phyloP scores from a whole-genome alignment of 2,888 invertebrate species.

The Dynastes grantii region DNA sequence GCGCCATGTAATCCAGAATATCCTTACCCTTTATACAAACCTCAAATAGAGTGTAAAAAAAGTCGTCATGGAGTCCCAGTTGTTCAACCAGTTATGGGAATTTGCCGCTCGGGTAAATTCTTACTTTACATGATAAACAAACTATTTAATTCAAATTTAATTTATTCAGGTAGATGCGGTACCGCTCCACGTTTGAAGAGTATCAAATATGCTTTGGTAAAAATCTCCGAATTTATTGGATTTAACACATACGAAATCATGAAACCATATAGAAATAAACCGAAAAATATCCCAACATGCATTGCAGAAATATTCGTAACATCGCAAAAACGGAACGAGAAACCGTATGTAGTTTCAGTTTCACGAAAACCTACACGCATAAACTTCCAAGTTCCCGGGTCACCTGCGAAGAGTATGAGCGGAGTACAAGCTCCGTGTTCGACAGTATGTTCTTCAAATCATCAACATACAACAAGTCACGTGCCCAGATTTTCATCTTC shows the following conservation, averaged over 20 bases:
- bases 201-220: constrained; percentile 42
- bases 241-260: constrained; percentile 43
- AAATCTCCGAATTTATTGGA: constrained; percentile 38
- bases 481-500: not conserved
- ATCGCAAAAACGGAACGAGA: constrained; percentile 4
- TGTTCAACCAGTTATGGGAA: constrained; percentile 30
- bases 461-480: not conserved
- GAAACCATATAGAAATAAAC: constrained; percentile 41
- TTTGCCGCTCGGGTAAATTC: constrained; percentile 11
- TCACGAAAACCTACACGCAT: not conserved
- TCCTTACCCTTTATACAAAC: not conserved
- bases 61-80: constrained; percentile 21
- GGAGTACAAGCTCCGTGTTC: not conserved
- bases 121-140: not conserved
- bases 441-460: not conserved
- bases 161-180: constrained; percentile 26
- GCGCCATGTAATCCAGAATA: constrained; percentile 10
- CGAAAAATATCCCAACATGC: constrained; percentile 35
- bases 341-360: not conserved
- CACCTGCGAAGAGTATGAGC: constrained; percentile 1
- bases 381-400: constrained; percentile 3
- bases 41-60: constrained; percentile 21
- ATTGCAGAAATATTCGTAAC: constrained; percentile 46
- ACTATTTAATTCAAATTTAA: not conserved
- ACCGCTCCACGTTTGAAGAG: constrained; percentile 7